Conservation (phyloP, 2,888 invertebrate species). For the Aspidiotus rigidus region DNA sequence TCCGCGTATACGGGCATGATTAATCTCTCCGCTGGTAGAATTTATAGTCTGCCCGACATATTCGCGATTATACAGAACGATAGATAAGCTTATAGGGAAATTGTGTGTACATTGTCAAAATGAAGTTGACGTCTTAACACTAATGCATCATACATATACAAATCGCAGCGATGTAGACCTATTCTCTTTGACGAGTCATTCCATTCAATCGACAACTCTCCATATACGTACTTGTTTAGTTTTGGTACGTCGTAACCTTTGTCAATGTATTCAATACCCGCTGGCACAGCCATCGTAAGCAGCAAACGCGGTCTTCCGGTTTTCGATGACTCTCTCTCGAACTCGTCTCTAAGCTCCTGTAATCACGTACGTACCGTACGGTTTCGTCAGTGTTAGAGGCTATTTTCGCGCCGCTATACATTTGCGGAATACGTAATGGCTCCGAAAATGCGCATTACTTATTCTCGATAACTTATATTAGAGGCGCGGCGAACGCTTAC, state of each 20-base stretch:
- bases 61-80: too few species aligned
- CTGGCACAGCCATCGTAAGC: constrained; percentile 88
- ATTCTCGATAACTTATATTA: neutral
- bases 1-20: too few species aligned
- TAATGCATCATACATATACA: too few species aligned
- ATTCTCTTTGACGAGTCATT: neutral
- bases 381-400: too few species aligned
- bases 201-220: neutral
- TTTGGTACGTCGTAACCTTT: constrained; percentile 86
- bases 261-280: constrained; percentile 84
- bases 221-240: constrained; percentile 59
- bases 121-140: too few species aligned
- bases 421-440: neutral
- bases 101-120: too few species aligned
- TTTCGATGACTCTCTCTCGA: constrained; percentile 73
- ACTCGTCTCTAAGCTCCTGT: constrained; percentile 77
- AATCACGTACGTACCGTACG: constrained; percentile 28
- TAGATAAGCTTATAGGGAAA: too few species aligned
- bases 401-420: too few species aligned
- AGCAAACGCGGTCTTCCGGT: constrained; percentile 70
- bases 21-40: too few species aligned
- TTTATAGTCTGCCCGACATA: too few species aligned
- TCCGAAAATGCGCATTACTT: neutral
- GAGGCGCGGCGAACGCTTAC: neutral
- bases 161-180: neutral